Base-by-base conservation (phyloP, 2,888 invertebrate genomes). In the Patella depressa region DNA sequence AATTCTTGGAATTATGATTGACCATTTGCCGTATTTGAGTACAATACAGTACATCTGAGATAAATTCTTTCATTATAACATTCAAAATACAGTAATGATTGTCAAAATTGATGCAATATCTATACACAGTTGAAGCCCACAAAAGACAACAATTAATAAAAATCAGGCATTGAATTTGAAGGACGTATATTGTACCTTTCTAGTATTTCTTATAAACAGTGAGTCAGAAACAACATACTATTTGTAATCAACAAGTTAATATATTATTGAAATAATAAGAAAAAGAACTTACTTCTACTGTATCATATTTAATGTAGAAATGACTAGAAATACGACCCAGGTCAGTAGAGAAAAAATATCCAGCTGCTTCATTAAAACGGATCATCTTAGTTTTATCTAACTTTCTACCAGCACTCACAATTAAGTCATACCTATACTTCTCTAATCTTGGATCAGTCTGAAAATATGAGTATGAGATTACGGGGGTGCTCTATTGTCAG, bases 321-420 rank as follows among this genome's bases (percentile, higher is more conserved):
- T 98, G 97, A 89, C 98, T 98, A 0, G 99, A 98, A 17, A 97
- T 99, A 77, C 99, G 94, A 0, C 99, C 99, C 82, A 98, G 93
- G 92, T 99, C 97, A 76, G 93, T 93, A 3, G 93, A 85, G 65
- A 85, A 81, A 79, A 92, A 84, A 78, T 89, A 89, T 11, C 96
- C 96, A 0, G 96, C 96, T 76, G 94, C 93, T 79, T 95, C 94
- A 91, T 97, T 96, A 90, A 95, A 99, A 0, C 99, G 94, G 80
- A 99, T 95, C 99, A 99, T 98, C 83, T 95, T 94, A 0, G 98
- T 97, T 90, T 95, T 95, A 91, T 99, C 98, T 76, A 99, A 93
- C 72, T 94, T 94, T 92, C 95, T 94, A 0, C 98, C 98, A 0
- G 98, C 96, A 0, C 93, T 92, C 17, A 94, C 94, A 14, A 98